A percentile compares a stretch with the other conserved stretches of the same genome.
Conservation (phyloP, 2,888 invertebrate species). For the Syritta pipiens region DNA sequence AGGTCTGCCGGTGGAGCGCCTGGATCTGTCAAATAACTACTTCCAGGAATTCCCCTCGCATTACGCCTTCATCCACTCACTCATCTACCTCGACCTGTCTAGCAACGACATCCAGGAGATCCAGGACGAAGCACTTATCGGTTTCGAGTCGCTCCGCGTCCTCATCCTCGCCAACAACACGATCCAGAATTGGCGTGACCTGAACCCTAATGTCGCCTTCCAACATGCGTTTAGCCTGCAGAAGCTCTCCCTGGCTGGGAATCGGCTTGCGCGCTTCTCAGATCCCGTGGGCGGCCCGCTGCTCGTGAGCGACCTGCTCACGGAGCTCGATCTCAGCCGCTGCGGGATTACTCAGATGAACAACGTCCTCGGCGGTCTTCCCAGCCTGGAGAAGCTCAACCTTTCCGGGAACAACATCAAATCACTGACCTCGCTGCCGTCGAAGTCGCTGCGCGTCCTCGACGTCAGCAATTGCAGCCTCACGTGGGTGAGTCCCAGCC, state of each 20-base stretch:
- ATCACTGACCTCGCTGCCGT: constrained; percentile 80
- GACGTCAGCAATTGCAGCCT: constrained; percentile 83
- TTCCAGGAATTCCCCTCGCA: constrained; percentile 81
- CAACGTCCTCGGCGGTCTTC: constrained; percentile 79
- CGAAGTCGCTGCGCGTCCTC: constrained; percentile 80
- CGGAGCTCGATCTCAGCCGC: constrained; percentile 82
- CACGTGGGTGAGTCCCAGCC: constrained; percentile 80
- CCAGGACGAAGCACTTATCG: constrained; percentile 80
- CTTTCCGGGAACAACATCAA: constrained; percentile 81
- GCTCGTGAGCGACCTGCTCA: constrained; percentile 82
- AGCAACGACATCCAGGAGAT: constrained; percentile 81
- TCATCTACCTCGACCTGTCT: constrained; percentile 81
- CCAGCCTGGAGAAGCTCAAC: constrained; percentile 81
- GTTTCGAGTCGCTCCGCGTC: constrained; percentile 81
- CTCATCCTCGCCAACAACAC: constrained; percentile 84
- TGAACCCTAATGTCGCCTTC: constrained; percentile 81
- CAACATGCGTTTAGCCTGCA: constrained; percentile 80
- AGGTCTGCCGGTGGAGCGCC: constrained; percentile 80
- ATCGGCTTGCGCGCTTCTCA: constrained; percentile 82
- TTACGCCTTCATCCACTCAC: constrained; percentile 80
- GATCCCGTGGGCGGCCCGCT: constrained; percentile 80
- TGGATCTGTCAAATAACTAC: constrained; percentile 84
- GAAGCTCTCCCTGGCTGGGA: constrained; percentile 83
- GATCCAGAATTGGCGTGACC: constrained; percentile 82
- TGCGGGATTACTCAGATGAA: constrained; percentile 82